These are phyloP conservation scores for Rhynchophorus ferrugineus DNA, from an alignment of 1,140 invertebrate species.

Conservation along the genomic window DNA sequence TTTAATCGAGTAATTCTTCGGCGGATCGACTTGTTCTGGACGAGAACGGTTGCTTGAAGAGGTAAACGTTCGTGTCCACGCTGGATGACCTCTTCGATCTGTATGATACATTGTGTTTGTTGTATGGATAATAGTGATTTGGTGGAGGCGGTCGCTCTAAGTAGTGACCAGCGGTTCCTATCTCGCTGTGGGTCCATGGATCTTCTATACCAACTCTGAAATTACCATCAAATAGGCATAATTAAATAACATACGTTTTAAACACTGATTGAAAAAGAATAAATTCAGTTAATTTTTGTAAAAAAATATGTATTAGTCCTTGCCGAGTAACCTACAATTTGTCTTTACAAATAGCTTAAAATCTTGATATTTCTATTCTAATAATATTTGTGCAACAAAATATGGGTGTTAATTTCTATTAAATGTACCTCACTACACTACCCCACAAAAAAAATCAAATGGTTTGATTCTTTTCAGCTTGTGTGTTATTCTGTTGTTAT, in stretches of 20 bases:
- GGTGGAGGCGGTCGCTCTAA: constrained; percentile 30
- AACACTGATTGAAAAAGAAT: no score
- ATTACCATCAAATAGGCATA: no score
- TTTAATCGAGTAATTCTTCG: no score
- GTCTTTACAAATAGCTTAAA: no score
- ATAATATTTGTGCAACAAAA: no score
- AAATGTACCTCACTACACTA: no score
- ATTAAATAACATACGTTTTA: no score
- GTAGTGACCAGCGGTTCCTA: constrained; percentile 35
- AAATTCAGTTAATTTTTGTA: background rate
- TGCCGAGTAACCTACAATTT: background rate
- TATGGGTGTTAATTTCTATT: no score
- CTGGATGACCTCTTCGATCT: constrained; percentile 31
- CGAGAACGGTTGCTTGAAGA: constrained; percentile 7
- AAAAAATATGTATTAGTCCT: background rate
- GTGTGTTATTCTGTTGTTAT: no score
- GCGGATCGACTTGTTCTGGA: constrained; percentile 27
- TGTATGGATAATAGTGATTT: constrained; percentile 12
- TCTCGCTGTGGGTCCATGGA: constrained; percentile 34
- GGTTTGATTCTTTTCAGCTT: no score
- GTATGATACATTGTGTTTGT: constrained; percentile 24
- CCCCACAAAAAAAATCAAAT: no score
- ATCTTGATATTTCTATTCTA: no score
- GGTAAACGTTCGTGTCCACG: constrained; percentile 24
- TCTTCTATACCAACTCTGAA: constrained; percentile 34